phyloP scores from a whole-genome alignment of 1,140 invertebrate species.

The Halesus radiatus region DNA sequence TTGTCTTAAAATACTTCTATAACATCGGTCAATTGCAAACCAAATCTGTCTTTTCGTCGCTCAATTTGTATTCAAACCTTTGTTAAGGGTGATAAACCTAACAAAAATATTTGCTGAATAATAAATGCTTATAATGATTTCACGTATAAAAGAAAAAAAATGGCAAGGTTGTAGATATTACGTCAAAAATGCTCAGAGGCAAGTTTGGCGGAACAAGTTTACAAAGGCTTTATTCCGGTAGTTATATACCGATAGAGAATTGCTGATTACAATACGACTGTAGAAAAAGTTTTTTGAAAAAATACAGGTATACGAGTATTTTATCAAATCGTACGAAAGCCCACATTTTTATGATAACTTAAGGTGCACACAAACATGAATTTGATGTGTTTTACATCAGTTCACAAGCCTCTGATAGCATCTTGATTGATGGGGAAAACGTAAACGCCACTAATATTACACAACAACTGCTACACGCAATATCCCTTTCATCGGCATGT shows the following conservation, averaged over 20 bases:
- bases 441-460: not conserved
- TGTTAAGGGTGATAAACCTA: no score
- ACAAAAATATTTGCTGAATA: no score
- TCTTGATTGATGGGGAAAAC: slow-evolving; percentile 25
- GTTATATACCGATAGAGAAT: not conserved
- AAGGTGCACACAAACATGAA: not conserved
- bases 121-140: no score
- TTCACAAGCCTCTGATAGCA: slow-evolving; percentile 4
- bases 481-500: not conserved
- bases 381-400: slow-evolving; percentile 15
- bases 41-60: no score
- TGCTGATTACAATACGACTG: not conserved
- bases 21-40: no score
- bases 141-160: no score
- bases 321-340: not conserved
- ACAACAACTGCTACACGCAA: slow-evolving; percentile 28
- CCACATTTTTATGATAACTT: not conserved
- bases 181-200: not conserved
- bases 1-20: no score
- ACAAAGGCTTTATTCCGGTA: not conserved
- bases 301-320: not conserved
- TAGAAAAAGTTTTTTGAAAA: no score
- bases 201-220: not conserved
- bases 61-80: no score
- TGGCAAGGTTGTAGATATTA: no score